A percentile compares a stretch with the other conserved stretches of the same genome.
These are phyloP conservation scores for Drosophila parabipectinata DNA, from an alignment of 1,140 invertebrate species.

Conservation along the genomic window DNA sequence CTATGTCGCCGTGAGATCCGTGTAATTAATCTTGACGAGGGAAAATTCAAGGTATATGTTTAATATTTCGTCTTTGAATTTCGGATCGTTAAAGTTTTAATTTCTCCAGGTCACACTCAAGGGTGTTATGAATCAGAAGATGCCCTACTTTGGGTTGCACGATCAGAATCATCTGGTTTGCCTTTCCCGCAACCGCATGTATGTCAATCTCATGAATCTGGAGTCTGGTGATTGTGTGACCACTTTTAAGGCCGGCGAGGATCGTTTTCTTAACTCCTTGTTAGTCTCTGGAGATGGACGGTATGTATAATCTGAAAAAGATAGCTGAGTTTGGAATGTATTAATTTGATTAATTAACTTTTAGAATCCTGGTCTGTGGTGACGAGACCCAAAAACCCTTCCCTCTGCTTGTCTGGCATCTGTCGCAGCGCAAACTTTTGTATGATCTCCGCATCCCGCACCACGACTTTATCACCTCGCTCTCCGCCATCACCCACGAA, in stretches of 20 bases:
- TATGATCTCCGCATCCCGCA: constrained; percentile 94
- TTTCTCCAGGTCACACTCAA: constrained; percentile 86
- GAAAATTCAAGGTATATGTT: constrained; percentile 84
- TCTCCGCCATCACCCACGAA: constrained; percentile 94
- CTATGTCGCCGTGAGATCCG: constrained; percentile 91
- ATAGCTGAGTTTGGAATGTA: background rate
- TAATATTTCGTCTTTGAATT: background rate
- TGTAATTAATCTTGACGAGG: constrained; percentile 91
- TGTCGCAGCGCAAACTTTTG: constrained; percentile 91
- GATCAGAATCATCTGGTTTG: constrained; percentile 91
- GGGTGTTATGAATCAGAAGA: constrained; percentile 96
- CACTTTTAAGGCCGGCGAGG: constrained; percentile 94
- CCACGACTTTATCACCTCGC: constrained; percentile 93
- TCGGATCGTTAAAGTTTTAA: background rate
- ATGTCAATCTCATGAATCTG: constrained; percentile 94
- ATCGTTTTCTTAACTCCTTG: constrained; percentile 94
- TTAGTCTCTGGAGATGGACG: constrained; percentile 94
- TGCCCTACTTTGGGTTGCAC: constrained; percentile 94
- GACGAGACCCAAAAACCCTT: constrained; percentile 96
- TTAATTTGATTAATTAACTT: background rate
- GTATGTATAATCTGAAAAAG: constrained; percentile 76
- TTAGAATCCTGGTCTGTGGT: constrained; percentile 92
- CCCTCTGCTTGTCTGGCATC: constrained; percentile 94
- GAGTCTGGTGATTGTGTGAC: constrained; percentile 92
- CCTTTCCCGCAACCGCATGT: constrained; percentile 94